These are phyloP conservation scores for Lepilemur ruficaudatus DNA, from an alignment of 2,797 vertebrate species.

Conservation along the genomic window DNA sequence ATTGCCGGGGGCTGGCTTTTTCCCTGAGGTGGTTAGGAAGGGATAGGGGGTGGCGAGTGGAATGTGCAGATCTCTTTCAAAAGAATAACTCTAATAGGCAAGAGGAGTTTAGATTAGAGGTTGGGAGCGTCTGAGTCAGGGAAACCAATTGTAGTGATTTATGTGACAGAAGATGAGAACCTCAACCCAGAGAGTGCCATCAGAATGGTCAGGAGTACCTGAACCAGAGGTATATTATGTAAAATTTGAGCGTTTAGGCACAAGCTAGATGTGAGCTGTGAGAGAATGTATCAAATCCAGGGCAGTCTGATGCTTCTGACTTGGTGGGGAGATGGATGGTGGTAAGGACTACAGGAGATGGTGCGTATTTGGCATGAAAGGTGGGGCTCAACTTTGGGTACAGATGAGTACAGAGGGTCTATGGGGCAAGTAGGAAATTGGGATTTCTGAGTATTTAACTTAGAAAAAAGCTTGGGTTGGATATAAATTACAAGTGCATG, in stretches of 20 bases:
- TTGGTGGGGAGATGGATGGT: too few species aligned
- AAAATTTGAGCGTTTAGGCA: neutral
- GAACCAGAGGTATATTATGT: neutral
- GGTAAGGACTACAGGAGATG: neutral
- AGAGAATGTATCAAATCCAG: neutral
- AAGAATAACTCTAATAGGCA: neutral
- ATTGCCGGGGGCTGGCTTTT: neutral
- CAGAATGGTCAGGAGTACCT: too few species aligned
- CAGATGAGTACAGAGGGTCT: neutral
- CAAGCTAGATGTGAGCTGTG: accelerated
- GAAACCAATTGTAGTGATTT: neutral
- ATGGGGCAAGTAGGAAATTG: neutral
- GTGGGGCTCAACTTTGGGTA: neutral
- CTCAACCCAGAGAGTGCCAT: neutral
- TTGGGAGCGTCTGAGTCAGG: neutral
- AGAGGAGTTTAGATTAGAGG: neutral
- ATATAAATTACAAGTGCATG: neutral
- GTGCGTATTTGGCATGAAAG: accelerated
- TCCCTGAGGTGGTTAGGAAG: neutral
- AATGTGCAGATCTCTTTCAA: neutral
- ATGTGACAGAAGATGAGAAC: neutral
- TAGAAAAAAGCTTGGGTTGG: neutral
- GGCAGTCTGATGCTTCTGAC: neutral
- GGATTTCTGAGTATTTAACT: neutral
- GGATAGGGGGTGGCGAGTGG: accelerated